Conservation (phyloP, 1,140 invertebrate species). For the Idris sp. region DNA sequence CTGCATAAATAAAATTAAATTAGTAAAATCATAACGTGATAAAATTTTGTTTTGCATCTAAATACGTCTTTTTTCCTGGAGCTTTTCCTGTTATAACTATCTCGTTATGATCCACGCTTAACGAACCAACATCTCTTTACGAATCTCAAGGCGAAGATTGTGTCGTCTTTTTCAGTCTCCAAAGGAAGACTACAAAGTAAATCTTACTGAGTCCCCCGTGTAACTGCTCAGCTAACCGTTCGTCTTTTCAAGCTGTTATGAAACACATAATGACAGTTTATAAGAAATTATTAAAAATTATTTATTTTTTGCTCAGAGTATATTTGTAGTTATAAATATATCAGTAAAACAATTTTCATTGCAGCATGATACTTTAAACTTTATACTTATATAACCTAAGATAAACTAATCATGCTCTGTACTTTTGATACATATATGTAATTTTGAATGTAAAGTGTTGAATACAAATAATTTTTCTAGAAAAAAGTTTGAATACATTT, state of each 20-base stretch:
- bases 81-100: constrained; percentile 56
- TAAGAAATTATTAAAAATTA: constrained; percentile 47
- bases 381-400: too few species aligned
- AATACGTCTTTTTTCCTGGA: constrained; percentile 51
- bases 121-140: constrained; percentile 65
- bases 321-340: too few species aligned
- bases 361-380: too few species aligned
- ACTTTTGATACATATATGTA: too few species aligned
- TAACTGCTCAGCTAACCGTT: constrained; percentile 58
- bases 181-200: constrained; percentile 62
- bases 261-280: constrained; percentile 55
- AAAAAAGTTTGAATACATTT: too few species aligned
- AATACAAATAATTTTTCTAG: too few species aligned
- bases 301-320: too few species aligned
- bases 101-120: constrained; percentile 63
- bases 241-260: constrained; percentile 40
- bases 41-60: constrained; percentile 54
- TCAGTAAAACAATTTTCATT: too few species aligned
- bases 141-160: constrained; percentile 64
- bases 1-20: constrained; percentile 23
- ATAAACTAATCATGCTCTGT: too few species aligned
- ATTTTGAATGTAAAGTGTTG: too few species aligned
- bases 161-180: constrained; percentile 62
- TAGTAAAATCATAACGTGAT: constrained; percentile 29
- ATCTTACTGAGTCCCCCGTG: constrained; percentile 55